phyloP scores from a whole-genome alignment of 2,113 vertebrate species.

The Trogon melanurus region DNA sequence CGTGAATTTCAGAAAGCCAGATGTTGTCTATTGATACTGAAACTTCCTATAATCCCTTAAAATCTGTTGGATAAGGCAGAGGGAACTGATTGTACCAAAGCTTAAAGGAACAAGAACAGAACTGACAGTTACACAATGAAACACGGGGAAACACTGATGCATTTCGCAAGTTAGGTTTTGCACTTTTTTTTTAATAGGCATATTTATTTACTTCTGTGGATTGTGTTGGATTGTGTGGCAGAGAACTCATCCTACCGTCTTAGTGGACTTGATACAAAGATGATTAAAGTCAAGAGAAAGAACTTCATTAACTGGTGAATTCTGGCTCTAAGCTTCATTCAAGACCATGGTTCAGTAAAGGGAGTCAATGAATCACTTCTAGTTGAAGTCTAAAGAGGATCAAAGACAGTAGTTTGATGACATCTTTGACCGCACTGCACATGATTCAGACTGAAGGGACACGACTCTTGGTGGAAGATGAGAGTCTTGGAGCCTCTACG shows the following conservation, averaged over 20 bases:
- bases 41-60: slow-evolving; percentile 9
- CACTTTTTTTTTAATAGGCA: background rate
- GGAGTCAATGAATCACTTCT: background rate
- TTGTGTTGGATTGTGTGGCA: background rate
- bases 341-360: background rate
- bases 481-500: background rate
- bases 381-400: background rate
- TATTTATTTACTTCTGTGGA: background rate
- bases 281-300: background rate
- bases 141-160: background rate
- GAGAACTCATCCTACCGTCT: background rate
- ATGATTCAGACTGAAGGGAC: background rate
- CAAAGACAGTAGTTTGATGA: background rate
- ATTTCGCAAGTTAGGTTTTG: background rate
- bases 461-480: background rate
- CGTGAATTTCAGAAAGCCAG: background rate
- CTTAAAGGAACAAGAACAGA: slow-evolving; percentile 3
- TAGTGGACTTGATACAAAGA: background rate
- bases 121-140: background rate
- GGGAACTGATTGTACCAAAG: background rate
- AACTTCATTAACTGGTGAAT: background rate
- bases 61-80: background rate
- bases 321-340: background rate
- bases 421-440: background rate
- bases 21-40: background rate